Evolutionary conservation across 2,113 vertebrate genomes (phyloP).

Genomic region (Dasyprocta punctata): DNA sequence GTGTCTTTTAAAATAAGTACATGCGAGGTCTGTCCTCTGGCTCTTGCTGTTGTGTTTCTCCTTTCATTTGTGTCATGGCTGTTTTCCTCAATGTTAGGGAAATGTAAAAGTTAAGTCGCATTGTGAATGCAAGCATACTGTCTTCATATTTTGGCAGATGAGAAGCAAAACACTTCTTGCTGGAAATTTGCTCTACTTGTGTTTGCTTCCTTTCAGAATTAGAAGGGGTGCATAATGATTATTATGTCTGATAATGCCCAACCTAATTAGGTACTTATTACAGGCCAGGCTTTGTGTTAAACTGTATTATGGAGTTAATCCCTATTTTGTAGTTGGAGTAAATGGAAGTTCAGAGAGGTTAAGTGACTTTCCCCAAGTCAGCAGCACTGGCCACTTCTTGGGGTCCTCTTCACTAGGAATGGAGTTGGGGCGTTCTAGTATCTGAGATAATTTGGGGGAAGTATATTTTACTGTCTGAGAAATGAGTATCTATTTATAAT

Average conservation of each 20-base stretch:
- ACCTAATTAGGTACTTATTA: neutral
- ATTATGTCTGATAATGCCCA: neutral
- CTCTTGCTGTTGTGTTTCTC: neutral
- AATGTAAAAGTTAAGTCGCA: constrained; percentile 14
- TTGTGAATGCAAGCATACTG: neutral
- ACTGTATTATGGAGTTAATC: neutral
- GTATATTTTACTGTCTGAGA: neutral
- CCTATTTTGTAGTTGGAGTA: neutral
- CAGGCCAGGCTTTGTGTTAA: neutral
- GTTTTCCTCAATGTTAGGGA: constrained; percentile 25
- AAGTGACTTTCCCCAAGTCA: neutral
- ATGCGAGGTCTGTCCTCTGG: neutral
- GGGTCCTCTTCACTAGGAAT: neutral
- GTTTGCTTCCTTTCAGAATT: constrained; percentile 20
- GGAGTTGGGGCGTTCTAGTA: neutral
- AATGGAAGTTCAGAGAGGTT: neutral
- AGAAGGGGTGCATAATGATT: neutral
- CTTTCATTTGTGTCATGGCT: neutral
- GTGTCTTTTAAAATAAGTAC: constrained; percentile 33
- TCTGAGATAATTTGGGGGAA: neutral
- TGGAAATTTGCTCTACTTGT: neutral
- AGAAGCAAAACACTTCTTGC: neutral
- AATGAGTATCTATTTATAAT: neutral
- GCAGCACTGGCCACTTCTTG: neutral
- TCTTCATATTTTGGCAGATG: neutral